Evolutionary conservation across 1,140 invertebrate species (phyloP).

Genomic region (Lepidostoma basale): DNA sequence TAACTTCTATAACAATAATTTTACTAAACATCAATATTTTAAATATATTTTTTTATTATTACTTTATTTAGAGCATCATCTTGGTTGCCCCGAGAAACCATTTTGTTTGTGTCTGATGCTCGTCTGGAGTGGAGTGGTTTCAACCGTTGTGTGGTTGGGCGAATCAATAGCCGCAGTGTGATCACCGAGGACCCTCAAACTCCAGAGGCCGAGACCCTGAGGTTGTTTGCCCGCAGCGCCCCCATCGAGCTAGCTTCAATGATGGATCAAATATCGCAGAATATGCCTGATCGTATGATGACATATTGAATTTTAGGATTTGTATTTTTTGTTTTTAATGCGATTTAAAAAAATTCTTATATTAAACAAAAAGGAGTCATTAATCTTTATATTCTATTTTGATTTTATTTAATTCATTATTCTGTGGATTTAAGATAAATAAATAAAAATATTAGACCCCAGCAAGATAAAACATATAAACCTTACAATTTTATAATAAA

Average conservation of each 20-base stretch:
- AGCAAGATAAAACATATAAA: too few species aligned
- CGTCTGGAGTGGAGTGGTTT: constrained; percentile 52
- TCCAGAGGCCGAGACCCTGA: constrained; percentile 57
- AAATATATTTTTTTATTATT: not conserved
- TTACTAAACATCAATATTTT: too few species aligned
- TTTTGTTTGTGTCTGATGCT: constrained; percentile 55
- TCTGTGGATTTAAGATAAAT: too few species aligned
- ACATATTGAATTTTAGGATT: not conserved
- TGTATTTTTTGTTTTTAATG: not conserved
- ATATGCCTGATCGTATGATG: constrained; percentile 48
- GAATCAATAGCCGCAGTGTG: constrained; percentile 53
- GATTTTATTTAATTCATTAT: too few species aligned
- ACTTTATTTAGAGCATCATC: constrained; percentile 38
- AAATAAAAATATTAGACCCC: too few species aligned
- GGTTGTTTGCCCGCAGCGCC: constrained; percentile 55
- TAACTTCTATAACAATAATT: too few species aligned
- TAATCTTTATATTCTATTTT: too few species aligned
- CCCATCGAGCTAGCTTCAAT: constrained; percentile 36
- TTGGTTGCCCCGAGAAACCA: constrained; percentile 53
- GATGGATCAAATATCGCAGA: constrained; percentile 46
- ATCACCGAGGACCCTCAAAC: constrained; percentile 63
- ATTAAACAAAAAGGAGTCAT: too few species aligned
- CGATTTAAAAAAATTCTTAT: not conserved
- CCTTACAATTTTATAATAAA: too few species aligned
- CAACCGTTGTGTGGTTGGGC: constrained; percentile 48